Evolutionary conservation across 2,888 invertebrate species (phyloP).

Genomic region (Drosophila anomelani): DNA sequence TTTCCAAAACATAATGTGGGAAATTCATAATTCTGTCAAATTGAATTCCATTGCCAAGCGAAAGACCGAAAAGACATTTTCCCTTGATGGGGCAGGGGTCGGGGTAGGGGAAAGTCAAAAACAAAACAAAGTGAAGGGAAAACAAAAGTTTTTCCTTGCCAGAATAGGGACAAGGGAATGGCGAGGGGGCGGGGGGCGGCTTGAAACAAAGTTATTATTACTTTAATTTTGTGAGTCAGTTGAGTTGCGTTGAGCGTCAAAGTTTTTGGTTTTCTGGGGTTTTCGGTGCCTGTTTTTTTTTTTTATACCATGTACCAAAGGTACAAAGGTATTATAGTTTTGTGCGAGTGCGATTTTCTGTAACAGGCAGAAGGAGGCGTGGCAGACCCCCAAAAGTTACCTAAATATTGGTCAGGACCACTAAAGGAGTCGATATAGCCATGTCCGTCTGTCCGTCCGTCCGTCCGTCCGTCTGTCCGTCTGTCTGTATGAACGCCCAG

Average conservation of each 20-base stretch:
- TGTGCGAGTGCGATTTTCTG: too few species aligned
- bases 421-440: too few species aligned
- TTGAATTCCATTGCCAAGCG: slow-evolving; percentile 24
- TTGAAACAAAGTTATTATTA: slow-evolving; percentile 75
- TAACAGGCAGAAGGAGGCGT: too few species aligned
- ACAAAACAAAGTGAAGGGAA: slow-evolving; percentile 21
- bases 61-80: slow-evolving; percentile 23
- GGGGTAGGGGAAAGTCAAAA: slow-evolving; percentile 5
- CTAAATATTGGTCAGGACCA: too few species aligned
- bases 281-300: slow-evolving; percentile 8
- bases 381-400: too few species aligned
- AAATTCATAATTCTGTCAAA: slow-evolving; percentile 26
- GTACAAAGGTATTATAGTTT: too few species aligned
- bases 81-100: neutral
- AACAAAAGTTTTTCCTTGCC: slow-evolving; percentile 37
- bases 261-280: slow-evolving; percentile 55
- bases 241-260: slow-evolving; percentile 55
- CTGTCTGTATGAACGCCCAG: too few species aligned
- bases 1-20: slow-evolving; percentile 10
- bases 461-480: too few species aligned
- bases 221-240: slow-evolving; percentile 78
- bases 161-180: neutral
- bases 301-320: too few species aligned
- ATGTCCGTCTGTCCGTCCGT: too few species aligned
- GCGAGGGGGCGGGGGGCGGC: neutral